Evolutionary conservation across 1,140 invertebrate genomes (phyloP).

Genomic region (Aricia agestis): DNA sequence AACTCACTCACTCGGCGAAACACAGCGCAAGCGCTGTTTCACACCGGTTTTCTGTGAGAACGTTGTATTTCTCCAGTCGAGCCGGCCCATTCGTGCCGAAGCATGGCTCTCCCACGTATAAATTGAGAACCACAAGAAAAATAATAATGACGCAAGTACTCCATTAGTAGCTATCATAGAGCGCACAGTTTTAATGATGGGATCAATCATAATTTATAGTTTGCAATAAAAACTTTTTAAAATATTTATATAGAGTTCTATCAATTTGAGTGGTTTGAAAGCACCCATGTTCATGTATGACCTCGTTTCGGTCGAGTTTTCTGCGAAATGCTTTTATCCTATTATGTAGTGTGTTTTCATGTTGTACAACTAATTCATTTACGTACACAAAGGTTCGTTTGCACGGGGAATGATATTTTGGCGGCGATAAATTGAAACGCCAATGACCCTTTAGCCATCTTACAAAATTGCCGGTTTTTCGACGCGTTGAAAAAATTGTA

Average conservation of each 20-base stretch:
- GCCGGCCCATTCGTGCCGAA: too few species aligned
- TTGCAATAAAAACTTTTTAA: conserved; percentile 4
- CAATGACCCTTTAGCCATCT: neutral
- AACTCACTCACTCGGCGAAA: too few species aligned
- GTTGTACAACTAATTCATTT: conserved; percentile 2
- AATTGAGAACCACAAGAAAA: neutral
- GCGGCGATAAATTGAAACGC: neutral
- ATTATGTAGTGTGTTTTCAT: neutral
- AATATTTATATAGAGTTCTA: neutral
- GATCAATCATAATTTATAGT: neutral
- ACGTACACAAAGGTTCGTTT: neutral
- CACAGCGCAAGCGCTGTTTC: too few species aligned
- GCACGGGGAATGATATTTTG: neutral
- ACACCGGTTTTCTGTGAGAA: too few species aligned
- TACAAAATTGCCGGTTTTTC: neutral
- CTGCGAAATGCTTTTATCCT: neutral
- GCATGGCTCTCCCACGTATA: too few species aligned
- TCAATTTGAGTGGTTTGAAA: neutral
- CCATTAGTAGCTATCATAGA: neutral
- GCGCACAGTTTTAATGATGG: conserved; percentile 1
- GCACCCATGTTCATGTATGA: neutral
- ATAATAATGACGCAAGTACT: neutral
- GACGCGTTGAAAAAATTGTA: neutral
- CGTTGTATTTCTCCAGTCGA: too few species aligned
- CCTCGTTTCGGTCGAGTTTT: neutral